Conservation (phyloP, 2,888 invertebrate species). For the Syrista parreyssii region DNA sequence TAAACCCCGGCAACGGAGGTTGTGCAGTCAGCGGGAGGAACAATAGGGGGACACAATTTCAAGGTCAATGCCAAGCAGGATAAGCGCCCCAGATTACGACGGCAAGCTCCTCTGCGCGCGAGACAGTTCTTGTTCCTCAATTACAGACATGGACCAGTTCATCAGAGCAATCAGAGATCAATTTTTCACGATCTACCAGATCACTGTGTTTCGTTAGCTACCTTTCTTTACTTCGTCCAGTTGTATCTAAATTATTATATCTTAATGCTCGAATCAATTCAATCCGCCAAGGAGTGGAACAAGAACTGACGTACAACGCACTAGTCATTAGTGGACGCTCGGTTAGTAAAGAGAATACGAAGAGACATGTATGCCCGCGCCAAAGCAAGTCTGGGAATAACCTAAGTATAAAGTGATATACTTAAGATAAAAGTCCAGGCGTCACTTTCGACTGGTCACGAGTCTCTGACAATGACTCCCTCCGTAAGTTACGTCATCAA, state of each 20-base stretch:
- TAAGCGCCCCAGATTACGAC: slow-evolving; percentile 56
- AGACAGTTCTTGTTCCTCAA: neutral
- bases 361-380: slow-evolving; percentile 57
- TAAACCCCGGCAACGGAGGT: slow-evolving; percentile 71
- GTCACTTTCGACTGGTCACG: neutral
- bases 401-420: neutral
- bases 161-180: neutral
- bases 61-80: slow-evolving; percentile 67
- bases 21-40: slow-evolving; percentile 67
- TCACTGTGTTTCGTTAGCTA: neutral
- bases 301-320: neutral
- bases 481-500: neutral
- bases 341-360: slow-evolving; percentile 33
- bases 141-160: neutral
- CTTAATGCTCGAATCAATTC: too few relatives aligned
- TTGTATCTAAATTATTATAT: too few relatives aligned
- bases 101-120: neutral
- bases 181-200: neutral
- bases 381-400: slow-evolving; percentile 57
- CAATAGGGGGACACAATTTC: slow-evolving; percentile 66
- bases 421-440: neutral
- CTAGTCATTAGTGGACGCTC: slow-evolving; percentile 31
- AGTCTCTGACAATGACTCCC: neutral
- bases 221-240: too few relatives aligned
- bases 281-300: neutral